These are phyloP conservation scores for Acanthurus lineatus DNA, from an alignment of 2,797 vertebrate genomes.

Conservation along the genomic window DNA sequence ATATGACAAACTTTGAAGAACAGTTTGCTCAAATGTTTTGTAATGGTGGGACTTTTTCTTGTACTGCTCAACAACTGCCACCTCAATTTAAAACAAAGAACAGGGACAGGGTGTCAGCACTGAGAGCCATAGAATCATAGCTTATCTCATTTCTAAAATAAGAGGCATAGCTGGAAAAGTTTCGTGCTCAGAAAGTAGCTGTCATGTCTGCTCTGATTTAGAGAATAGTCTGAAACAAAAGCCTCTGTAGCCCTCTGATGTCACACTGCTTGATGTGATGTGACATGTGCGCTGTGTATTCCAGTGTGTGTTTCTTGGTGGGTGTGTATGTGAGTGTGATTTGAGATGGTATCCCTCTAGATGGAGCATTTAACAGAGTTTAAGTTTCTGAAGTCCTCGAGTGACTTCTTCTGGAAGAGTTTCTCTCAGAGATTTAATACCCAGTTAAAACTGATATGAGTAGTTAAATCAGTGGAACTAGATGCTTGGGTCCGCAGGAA, in stretches of 20 bases:
- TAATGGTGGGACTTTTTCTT: not conserved
- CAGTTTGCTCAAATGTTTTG: not conserved
- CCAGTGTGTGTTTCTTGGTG: not conserved
- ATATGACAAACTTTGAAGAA: not conserved
- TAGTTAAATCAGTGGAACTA: not conserved
- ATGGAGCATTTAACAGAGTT: constrained; percentile 6
- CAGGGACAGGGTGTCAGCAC: not conserved
- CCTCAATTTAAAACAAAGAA: not conserved
- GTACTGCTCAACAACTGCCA: not conserved
- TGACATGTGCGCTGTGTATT: constrained; percentile 21
- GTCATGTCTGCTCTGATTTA: constrained; percentile 39
- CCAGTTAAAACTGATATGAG: not conserved
- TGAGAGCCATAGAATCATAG: not conserved
- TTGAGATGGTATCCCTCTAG: constrained; percentile 8
- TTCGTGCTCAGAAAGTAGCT: constrained; percentile 16
- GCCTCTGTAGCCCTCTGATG: constrained; percentile 22
- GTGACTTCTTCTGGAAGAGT: constrained; percentile 13
- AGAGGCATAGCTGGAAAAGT: constrained; percentile 12
- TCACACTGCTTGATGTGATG: constrained; percentile 37
- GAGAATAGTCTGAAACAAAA: constrained; percentile 44
- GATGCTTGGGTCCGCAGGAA: not conserved
- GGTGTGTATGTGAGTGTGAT: constrained; percentile 8
- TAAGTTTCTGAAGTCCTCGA: constrained; percentile 8
- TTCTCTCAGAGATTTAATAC: not conserved
- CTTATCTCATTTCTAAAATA: constrained; percentile 32